Percentiles rank a stretch among this genome's conserved stretches.
Evolutionary conservation across 2,888 invertebrate species (phyloP).

Genomic region (Eupeodes luniger): DNA sequence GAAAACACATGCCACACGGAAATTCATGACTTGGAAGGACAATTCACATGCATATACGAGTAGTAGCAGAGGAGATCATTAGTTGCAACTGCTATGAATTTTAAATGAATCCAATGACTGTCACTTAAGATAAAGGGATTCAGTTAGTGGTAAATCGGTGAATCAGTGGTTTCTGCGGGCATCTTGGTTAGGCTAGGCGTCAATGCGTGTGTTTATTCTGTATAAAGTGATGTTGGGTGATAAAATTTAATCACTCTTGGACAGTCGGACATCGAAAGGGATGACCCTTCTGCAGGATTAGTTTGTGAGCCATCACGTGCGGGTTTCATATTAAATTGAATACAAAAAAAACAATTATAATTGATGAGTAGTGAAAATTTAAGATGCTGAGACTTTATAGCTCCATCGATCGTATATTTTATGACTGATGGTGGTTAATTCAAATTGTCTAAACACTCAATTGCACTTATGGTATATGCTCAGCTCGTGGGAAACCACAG

Average conservation of each 20-base stretch:
- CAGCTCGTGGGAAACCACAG: background rate
- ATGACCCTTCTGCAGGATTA: slow-evolving; percentile 21
- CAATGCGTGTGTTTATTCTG: no score
- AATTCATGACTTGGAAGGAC: slow-evolving; percentile 53
- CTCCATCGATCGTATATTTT: background rate
- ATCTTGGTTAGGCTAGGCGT: background rate
- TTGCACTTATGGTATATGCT: background rate
- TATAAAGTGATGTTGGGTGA: slow-evolving; percentile 20
- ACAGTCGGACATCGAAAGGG: slow-evolving; percentile 12
- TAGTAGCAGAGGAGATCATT: slow-evolving; percentile 37
- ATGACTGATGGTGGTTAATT: background rate
- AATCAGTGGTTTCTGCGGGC: slow-evolving; percentile 36
- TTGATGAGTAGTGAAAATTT: slow-evolving; percentile 47
- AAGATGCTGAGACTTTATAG: background rate
- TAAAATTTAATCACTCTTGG: slow-evolving; percentile 56
- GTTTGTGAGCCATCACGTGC: slow-evolving; percentile 25
- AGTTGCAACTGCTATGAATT: slow-evolving; percentile 46
- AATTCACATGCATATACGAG: background rate
- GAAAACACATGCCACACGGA: slow-evolving; percentile 18
- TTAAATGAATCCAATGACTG: slow-evolving; percentile 46
- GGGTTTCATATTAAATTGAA: slow-evolving; percentile 24
- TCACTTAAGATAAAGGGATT: slow-evolving; percentile 53
- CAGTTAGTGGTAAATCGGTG: slow-evolving; percentile 37
- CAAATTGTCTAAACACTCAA: background rate
- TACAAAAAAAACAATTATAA: slow-evolving; percentile 28